Evolutionary conservation across 35 echinoderm and acorn worm genomes (phyloP).

Genomic region (Antedon bifida): DNA sequence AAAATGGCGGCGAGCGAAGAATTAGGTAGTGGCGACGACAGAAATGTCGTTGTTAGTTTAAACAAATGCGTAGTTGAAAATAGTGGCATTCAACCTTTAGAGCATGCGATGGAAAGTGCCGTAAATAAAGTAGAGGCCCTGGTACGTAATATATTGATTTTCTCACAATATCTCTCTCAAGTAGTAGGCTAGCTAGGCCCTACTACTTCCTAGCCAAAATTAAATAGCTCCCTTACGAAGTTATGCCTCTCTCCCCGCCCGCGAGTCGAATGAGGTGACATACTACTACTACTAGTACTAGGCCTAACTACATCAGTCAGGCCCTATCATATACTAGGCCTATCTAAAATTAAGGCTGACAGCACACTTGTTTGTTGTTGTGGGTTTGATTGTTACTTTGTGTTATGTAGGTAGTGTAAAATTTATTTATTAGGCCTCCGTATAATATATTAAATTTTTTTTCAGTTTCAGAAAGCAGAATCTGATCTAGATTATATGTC

Average conservation of each 20-base stretch:
- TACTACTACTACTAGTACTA: no score
- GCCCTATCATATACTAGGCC: no score
- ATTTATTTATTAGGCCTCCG: background rate
- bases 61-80: background rate
- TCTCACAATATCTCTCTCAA: background rate
- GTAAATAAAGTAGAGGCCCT: slow-evolving; percentile 54
- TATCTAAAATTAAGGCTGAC: no score
- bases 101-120: slow-evolving; percentile 31
- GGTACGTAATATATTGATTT: background rate
- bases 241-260: no score
- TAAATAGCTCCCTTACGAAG: no score
- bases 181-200: background rate
- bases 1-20: background rate
- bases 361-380: no score
- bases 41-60: background rate
- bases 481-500: slow-evolving; percentile 86
- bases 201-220: no score
- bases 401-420: background rate
- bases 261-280: no score
- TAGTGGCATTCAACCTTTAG: background rate
- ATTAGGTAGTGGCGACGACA: background rate
- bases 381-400: background rate
- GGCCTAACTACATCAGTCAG: no score
- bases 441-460: background rate
- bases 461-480: slow-evolving; percentile 78